phyloP scores from a whole-genome alignment of 2,888 invertebrate genomes.

The Dicycla oo region DNA sequence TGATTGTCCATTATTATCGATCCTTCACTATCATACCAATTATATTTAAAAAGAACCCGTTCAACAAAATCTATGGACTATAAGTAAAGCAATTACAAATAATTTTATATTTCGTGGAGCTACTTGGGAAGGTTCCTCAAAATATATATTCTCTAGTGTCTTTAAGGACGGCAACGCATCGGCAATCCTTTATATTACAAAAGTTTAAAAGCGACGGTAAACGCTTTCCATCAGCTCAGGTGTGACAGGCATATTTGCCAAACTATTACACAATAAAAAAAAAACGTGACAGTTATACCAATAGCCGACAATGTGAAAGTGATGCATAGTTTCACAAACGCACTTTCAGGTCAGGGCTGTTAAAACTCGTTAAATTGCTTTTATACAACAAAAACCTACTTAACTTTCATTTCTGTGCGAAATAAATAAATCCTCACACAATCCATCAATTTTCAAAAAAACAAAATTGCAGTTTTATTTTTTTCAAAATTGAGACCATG shows the following conservation, averaged over 20 bases:
- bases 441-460: no score
- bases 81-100: background rate
- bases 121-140: background rate
- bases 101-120: background rate
- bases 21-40: background rate
- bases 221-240: background rate
- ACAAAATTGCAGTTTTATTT: no score
- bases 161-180: background rate
- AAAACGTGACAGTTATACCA: constrained; percentile 31
- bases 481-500: no score
- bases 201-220: background rate
- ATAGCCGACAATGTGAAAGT: constrained; percentile 36
- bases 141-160: background rate
- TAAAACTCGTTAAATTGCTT: constrained; percentile 10
- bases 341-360: constrained; percentile 36
- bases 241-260: background rate
- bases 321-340: constrained; percentile 36
- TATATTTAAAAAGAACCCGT: background rate
- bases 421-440: background rate
- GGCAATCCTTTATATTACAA: background rate
- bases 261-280: constrained; percentile 7
- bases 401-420: no score
- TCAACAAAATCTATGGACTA: background rate
- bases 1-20: background rate
- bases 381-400: background rate